These are phyloP conservation scores for Brachyrhaphis roseni DNA, from an alignment of 2,797 vertebrate species.

Conservation along the genomic window DNA sequence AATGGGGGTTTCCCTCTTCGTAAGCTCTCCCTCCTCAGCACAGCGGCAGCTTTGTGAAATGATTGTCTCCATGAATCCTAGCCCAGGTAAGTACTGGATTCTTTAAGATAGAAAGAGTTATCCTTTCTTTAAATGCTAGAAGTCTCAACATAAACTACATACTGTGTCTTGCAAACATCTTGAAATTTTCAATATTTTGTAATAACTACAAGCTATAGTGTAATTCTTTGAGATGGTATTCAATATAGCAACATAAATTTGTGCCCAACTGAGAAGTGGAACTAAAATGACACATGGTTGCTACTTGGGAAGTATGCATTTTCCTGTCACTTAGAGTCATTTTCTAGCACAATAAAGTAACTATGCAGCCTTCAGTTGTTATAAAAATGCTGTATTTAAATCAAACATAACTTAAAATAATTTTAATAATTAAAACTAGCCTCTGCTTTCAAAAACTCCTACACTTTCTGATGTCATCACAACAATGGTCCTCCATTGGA, in stretches of 20 bases:
- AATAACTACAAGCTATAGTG: background rate
- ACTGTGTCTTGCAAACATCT: background rate
- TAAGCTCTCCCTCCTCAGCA: conserved; percentile 45
- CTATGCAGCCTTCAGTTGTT: no score
- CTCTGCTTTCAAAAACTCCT: no score
- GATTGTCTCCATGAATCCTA: background rate
- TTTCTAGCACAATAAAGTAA: no score
- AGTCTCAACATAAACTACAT: background rate
- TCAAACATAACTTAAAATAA: no score
- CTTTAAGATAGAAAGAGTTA: background rate
- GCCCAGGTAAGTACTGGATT: conserved; percentile 1
- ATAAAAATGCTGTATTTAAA: no score
- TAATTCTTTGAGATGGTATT: background rate
- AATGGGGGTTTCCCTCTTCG: conserved; percentile 60
- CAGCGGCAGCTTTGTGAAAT: conserved; percentile 1
- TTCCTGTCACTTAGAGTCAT: no score
- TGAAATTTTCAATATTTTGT: background rate
- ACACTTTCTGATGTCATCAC: no score
- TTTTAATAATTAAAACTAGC: no score
- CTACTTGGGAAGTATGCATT: no score
- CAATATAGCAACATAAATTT: background rate
- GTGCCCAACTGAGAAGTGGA: background rate
- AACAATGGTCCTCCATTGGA: no score
- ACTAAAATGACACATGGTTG: background rate
- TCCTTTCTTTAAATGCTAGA: background rate